Evolutionary conservation across 2,113 vertebrate species (phyloP).

Genomic region (Zapus hudsonius): DNA sequence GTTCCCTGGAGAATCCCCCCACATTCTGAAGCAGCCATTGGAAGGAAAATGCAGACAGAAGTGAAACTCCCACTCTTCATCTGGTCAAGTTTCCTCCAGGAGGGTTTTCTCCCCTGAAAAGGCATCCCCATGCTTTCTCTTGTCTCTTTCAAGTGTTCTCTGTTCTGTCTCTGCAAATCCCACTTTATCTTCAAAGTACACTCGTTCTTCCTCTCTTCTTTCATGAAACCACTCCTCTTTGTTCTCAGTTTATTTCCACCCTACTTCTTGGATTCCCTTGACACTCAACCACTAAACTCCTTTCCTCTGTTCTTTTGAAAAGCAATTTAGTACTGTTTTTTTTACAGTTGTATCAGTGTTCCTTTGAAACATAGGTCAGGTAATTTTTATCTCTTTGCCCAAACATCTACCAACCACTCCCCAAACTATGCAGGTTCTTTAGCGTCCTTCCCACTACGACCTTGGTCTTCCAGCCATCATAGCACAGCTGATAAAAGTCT

Average conservation of each 20-base stretch:
- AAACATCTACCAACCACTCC: background rate
- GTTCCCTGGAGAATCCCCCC: no score
- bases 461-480: no score
- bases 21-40: background rate
- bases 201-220: background rate
- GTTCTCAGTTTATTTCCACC: background rate
- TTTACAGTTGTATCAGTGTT: background rate
- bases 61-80: background rate
- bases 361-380: background rate
- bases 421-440: no score
- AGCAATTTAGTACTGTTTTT: background rate
- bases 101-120: background rate
- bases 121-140: background rate
- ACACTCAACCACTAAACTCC: background rate
- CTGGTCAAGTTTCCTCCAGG: background rate
- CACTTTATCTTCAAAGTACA: background rate
- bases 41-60: background rate
- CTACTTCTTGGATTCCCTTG: background rate
- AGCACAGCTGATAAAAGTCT: background rate
- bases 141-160: no score
- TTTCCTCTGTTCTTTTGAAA: background rate
- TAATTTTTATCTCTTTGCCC: background rate
- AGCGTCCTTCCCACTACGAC: no score
- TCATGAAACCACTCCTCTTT: background rate
- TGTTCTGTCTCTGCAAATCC: background rate